A percentile compares a stretch with the other conserved stretches of the same genome.
These are phyloP conservation scores for Penelope pileata DNA, from an alignment of 2,113 vertebrate genomes.

Conservation along the genomic window DNA sequence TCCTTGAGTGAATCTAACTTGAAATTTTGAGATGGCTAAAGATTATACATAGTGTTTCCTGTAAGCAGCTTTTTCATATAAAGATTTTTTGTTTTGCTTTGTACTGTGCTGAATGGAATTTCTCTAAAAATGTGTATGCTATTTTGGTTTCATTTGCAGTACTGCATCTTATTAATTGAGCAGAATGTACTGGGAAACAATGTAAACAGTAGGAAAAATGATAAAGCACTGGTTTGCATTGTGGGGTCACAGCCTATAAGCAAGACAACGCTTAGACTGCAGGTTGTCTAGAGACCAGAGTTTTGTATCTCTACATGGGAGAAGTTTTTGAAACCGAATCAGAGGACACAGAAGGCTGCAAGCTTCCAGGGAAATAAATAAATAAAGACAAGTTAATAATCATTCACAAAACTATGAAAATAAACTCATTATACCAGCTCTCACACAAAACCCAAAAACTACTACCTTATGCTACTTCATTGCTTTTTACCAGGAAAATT, in stretches of 20 bases:
- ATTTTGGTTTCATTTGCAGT: neutral
- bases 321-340: neutral
- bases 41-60: constrained; percentile 4
- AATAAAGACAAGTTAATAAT: neutral
- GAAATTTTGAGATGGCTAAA: constrained; percentile 20
- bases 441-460: neutral
- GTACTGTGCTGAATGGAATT: neutral
- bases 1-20: neutral
- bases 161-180: neutral
- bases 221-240: neutral
- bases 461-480: neutral
- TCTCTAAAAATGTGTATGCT: neutral
- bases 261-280: neutral
- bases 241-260: neutral
- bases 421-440: neutral
- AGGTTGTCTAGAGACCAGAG: neutral
- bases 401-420: neutral
- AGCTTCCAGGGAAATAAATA: neutral
- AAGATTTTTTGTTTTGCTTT: neutral
- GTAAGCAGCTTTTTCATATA: constrained; percentile 24
- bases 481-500: neutral
- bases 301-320: neutral
- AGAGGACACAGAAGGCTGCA: neutral
- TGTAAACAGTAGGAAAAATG: neutral
- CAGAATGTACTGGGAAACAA: neutral